Conservation (phyloP, 2,113 vertebrate genomes). For the Cygnus atratus region DNA sequence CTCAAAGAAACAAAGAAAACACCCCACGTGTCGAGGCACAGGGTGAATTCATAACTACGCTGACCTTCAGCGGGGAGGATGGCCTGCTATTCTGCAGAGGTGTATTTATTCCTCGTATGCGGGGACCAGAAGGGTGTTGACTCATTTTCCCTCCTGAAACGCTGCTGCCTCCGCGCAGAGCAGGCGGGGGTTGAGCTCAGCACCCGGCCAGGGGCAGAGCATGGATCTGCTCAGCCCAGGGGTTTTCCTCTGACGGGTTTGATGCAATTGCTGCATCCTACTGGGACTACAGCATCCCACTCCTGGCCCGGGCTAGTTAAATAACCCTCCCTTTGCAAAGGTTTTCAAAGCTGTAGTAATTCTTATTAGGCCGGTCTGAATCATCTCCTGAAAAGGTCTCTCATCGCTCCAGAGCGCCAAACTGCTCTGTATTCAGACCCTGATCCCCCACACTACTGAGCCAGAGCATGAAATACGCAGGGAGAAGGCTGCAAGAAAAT, state of each 20-base stretch:
- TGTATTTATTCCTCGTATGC: background rate
- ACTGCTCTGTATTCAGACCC: slow-evolving; percentile 37
- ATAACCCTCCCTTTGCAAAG: background rate
- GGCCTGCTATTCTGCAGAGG: background rate
- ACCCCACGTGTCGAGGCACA: background rate
- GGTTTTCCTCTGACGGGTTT: background rate
- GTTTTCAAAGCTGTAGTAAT: slow-evolving; percentile 1
- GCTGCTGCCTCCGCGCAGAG: background rate
- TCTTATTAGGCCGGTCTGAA: background rate
- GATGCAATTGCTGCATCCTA: background rate
- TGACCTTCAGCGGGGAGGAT: background rate
- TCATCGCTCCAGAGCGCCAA: background rate
- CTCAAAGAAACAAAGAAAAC: background rate
- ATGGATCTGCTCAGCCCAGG: background rate
- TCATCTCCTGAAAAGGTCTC: slow-evolving; percentile 23
- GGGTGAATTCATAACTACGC: background rate
- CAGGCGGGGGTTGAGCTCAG: background rate
- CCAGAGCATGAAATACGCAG: background rate
- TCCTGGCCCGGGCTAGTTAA: background rate
- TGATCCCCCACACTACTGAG: background rate
- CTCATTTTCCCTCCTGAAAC: background rate
- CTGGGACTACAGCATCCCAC: background rate
- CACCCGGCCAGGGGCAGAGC: background rate
- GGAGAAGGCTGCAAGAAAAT: background rate
- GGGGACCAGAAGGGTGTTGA: background rate